phyloP scores from a whole-genome alignment of 2,113 vertebrate genomes.

The Engraulis encrasicolus region DNA sequence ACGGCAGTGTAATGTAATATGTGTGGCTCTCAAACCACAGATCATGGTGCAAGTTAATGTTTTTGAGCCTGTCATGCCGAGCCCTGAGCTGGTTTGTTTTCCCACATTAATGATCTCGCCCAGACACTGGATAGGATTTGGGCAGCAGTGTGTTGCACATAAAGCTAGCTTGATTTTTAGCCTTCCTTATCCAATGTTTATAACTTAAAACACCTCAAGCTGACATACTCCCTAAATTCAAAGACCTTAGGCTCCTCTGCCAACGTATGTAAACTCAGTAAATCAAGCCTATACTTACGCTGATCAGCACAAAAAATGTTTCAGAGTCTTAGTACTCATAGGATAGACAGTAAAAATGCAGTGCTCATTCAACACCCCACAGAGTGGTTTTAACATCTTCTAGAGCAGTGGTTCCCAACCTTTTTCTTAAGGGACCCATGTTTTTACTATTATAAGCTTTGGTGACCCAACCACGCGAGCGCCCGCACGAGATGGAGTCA shows the following conservation, averaged over 20 bases:
- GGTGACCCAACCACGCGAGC: too few relatives aligned
- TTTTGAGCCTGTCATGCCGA: constrained; percentile 50
- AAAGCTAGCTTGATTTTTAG: neutral
- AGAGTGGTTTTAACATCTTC: too few relatives aligned
- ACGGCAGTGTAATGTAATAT: constrained; percentile 20
- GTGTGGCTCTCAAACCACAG: constrained; percentile 33
- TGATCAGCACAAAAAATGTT: neutral
- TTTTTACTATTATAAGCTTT: too few relatives aligned
- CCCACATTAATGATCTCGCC: constrained; percentile 26
- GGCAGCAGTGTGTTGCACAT: neutral
- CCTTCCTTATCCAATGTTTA: neutral
- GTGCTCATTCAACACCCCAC: too few relatives aligned
- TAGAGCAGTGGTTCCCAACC: too few relatives aligned
- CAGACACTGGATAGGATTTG: neutral
- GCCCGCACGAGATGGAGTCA: too few relatives aligned
- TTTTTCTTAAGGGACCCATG: too few relatives aligned
- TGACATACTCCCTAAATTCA: neutral
- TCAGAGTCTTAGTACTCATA: neutral
- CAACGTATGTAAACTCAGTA: neutral
- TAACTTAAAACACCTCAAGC: neutral
- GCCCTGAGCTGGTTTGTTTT: constrained; percentile 35
- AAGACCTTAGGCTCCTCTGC: neutral
- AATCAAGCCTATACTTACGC: neutral
- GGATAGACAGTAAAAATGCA: too few relatives aligned
- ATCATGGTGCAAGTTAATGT: constrained; percentile 42